Conservation (phyloP, 1,140 invertebrate species). For the Yoshiicerus persimilis region DNA sequence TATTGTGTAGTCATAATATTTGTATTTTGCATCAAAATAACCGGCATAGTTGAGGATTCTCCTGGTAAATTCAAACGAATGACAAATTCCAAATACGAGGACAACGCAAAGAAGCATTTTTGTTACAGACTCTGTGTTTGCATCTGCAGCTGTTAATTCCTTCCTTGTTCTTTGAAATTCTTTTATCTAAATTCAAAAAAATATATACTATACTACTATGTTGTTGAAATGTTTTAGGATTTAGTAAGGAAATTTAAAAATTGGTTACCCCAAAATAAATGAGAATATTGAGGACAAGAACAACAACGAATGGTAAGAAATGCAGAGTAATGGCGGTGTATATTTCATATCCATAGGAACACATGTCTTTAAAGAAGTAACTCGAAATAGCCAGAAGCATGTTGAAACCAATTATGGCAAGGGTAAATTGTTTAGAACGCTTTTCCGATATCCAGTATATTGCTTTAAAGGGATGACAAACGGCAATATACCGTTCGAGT, state of each 20-base stretch:
- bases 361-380: not conserved
- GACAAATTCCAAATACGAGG: slow-evolving; percentile 1
- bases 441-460: not conserved
- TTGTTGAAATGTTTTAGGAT: no score
- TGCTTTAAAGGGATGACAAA: not conserved
- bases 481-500: not conserved
- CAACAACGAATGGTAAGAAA: not conserved
- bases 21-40: not conserved
- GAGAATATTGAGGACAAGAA: not conserved
- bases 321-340: not conserved
- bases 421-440: not conserved
- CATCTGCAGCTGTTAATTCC: not conserved
- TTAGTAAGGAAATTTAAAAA: no score
- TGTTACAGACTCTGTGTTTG: not conserved
- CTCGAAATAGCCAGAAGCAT: not conserved
- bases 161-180: not conserved
- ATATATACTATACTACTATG: no score
- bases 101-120: slow-evolving; percentile 21
- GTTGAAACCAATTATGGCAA: not conserved
- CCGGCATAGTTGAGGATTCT: not conserved
- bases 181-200: not conserved
- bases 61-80: not conserved
- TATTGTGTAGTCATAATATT: not conserved
- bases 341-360: not conserved
- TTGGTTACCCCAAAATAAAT: not conserved